Percentiles rank a stretch among this genome's conserved stretches.
Conservation (phyloP, 2,888 invertebrate species). For the Dasysyrphus albostriatus region DNA sequence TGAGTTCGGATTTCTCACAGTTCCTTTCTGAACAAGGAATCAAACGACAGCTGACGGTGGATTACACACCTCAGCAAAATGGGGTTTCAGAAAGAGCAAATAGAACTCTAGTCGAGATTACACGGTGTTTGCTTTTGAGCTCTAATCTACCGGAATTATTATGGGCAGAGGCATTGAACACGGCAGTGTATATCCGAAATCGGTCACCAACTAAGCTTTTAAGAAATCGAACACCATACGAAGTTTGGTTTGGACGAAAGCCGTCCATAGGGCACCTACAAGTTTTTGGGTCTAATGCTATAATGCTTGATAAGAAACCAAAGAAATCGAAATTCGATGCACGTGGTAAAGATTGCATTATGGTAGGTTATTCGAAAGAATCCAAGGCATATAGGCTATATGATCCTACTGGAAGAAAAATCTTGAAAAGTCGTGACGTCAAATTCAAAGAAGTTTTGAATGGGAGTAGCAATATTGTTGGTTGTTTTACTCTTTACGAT, state of each 20-base stretch:
- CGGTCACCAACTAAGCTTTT: background rate
- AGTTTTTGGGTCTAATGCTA: background rate
- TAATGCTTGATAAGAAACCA: background rate
- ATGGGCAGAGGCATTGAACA: no score
- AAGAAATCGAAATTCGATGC: background rate
- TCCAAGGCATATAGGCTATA: constrained; percentile 12
- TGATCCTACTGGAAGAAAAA: constrained; percentile 3
- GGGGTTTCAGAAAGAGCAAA: background rate
- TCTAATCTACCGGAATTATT: no score
- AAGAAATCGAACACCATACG: background rate
- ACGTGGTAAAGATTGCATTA: background rate
- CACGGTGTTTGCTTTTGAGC: background rate
- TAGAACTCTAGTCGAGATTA: background rate
- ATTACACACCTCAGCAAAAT: constrained; percentile 8
- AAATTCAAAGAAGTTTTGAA: background rate
- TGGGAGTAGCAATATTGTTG: background rate
- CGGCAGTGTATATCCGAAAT: no score
- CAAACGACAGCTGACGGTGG: no score
- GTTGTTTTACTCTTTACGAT: background rate
- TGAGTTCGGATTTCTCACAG: background rate
- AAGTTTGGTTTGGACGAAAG: background rate
- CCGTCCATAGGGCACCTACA: background rate
- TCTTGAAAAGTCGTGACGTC: constrained; percentile 16
- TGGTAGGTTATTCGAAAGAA: constrained; percentile 24
- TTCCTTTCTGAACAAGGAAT: no score